phyloP scores from a whole-genome alignment of 2,113 vertebrate genomes.

The Scatophagus argus region DNA sequence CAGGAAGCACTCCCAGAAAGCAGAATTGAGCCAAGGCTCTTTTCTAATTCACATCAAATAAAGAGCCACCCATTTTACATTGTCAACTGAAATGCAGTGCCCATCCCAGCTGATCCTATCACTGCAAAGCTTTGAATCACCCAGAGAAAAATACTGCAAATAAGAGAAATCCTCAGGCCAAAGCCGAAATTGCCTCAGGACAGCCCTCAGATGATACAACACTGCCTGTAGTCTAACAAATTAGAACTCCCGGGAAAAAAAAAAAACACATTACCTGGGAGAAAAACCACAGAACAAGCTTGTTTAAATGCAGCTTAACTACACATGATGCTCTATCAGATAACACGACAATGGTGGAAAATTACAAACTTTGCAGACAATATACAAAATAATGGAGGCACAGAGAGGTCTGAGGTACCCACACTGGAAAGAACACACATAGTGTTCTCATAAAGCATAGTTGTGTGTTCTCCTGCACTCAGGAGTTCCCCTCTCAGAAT shows the following conservation, averaged over 20 bases:
- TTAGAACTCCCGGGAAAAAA: constrained; percentile 42
- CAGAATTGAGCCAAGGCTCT: constrained; percentile 1
- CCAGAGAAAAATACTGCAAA: constrained; percentile 32
- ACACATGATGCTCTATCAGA: constrained; percentile 36
- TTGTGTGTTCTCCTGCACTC: not conserved
- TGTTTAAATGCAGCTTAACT: constrained; percentile 4
- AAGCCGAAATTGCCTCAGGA: constrained; percentile 65
- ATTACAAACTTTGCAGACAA: constrained; percentile 29
- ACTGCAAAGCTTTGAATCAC: constrained; percentile 23
- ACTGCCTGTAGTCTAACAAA: constrained; percentile 58
- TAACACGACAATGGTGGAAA: constrained; percentile 39
- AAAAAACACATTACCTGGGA: constrained; percentile 40
- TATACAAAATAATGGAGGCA: constrained; percentile 2
- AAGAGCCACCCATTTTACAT: constrained; percentile 13
- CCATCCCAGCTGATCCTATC: not conserved
- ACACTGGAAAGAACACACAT: not conserved
- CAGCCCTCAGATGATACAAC: constrained; percentile 63
- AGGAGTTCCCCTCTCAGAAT: not conserved
- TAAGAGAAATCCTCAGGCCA: constrained; percentile 41
- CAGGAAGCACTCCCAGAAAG: not conserved
- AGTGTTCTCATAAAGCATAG: not conserved
- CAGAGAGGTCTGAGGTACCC: not conserved
- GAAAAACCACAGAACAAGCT: constrained; percentile 35
- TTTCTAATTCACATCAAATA: constrained; percentile 36
- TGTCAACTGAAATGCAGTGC: not conserved